Evolutionary conservation across 2,113 vertebrate genomes (phyloP), one percentile per base, ranked within the genome.

Genomic region (Xiphophorus hellerii): DNA sequence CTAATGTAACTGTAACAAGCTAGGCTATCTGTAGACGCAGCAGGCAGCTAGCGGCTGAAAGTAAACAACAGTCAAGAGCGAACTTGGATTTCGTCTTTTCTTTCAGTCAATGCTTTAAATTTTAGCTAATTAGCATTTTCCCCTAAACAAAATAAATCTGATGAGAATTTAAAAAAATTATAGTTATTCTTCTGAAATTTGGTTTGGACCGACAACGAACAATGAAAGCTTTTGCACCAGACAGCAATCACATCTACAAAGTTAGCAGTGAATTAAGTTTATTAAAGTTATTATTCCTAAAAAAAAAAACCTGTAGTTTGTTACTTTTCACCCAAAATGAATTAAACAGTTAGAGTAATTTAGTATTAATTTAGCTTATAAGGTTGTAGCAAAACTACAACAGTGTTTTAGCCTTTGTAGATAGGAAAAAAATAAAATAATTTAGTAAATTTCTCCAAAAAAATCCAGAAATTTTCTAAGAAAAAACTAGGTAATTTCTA

Each of bases 151-250:
- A 58, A 58, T 31, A 60, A 64, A 29, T 31, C 13, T 30, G 0
- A 69, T 61, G 33, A 42, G 31, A 31, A 22, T 27, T 9, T 35
- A 1, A 31, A 4, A 64, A 30, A 54, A 30, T 30, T 31, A 20
- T 54, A 17, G 17, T 51, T 28, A 20, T 10, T 28, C 5, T 1
- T 68, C 65, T 63, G 39, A 79, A 79, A 73, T 63, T 62, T 3
- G 62, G 68, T 22, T 69, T 8, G 31, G 65, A 30, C 70, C 65
- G 9, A 25, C 54, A 71, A 37, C 30, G 33, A 48, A 28, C 62
- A 73, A 30, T 35, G 6, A 58, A 10, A 27, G 68, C 27, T 68
- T 66, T 31, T 74, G 60, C 75, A 73, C 74, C 74, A 78, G 80
- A 77, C 61, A 62, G 33, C 20, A 9, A 1, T 66, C 33, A 78